Evolutionary conservation across 1,140 invertebrate genomes (phyloP), one percentile per base, ranked within the genome.

Genomic region (Micrasema minimum): DNA sequence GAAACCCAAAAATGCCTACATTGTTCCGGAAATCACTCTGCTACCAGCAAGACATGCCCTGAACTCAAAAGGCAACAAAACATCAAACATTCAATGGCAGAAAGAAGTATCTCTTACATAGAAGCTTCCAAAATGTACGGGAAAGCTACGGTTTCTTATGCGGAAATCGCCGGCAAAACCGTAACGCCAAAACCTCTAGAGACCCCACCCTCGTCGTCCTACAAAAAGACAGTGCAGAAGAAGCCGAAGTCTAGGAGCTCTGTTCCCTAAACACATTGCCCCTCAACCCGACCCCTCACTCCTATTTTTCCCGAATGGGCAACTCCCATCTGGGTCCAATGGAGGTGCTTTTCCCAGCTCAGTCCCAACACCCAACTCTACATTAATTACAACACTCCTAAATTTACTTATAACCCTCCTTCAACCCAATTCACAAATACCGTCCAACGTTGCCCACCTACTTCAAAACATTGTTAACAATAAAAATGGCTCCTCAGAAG

Each of bases 61-160:
- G 26, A 61, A 61, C 6, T 43, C 4, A 22, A 11, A 12, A 61
- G 35, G 12, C 31, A 61, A 12, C 18, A 18, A 6, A 45, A 41
- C 11, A 61, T 61, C 10, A 41, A 61, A 26, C 43, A 41, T 26
- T 38, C 23, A 22, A 61, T 61, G 57, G 57, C 57, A n/a, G 57
- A 61, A 6, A 23, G 37, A 16, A 43, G 35, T 14, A 61, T 61
- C 11, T 61, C 57, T 10, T 41, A 61, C 31, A 20, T 20, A 10
- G 57, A 61, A 23, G 35, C 57, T 23, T 53, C 50, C 9, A 53
- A 23, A 23, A 53, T 53, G 50, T 26, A 12, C 22, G 22, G 1
- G 0, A 53, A 23, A 53, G 6, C 23, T 10, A 5, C 22, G 3
- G 1, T 23, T 3, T 53, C 50, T 10, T 51, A 23, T 31, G 10